A percentile compares a stretch with the other conserved stretches of the same genome.
Conservation (phyloP, 2,113 vertebrate genomes). For the Caretta caretta region DNA sequence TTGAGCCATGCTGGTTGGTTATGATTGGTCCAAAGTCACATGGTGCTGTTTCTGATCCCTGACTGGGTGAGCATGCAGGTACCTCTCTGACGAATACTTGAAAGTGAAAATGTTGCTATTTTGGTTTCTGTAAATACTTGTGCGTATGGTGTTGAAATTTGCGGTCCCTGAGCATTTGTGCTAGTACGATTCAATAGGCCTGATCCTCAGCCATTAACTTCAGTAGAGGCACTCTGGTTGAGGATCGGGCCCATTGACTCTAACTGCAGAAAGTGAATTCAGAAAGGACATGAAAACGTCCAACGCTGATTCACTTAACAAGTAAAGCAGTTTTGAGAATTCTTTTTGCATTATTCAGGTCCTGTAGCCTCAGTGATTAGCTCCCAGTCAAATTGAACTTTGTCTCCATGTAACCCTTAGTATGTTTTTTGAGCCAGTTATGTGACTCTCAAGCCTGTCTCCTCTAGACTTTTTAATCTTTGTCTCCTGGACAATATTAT, state of each 20-base stretch:
- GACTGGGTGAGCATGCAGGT: not conserved
- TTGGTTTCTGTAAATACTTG: not conserved
- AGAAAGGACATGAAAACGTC: not conserved
- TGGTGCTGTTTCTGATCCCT: not conserved
- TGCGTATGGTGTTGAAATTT: not conserved
- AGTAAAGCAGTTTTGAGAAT: not conserved
- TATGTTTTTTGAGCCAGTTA: not conserved
- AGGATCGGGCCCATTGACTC: not conserved
- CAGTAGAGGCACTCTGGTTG: not conserved
- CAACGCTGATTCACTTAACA: not conserved
- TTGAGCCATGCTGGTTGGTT: not conserved
- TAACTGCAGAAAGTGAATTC: not conserved
- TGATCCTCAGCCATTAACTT: not conserved
- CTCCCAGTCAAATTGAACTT: not conserved
- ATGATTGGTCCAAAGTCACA: not conserved
- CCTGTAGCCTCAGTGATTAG: slow-evolving; percentile 25
- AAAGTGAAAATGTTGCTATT: not conserved
- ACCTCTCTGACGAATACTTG: not conserved
- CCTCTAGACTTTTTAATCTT: not conserved
- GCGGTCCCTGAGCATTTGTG: not conserved
- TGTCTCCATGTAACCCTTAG: rapidly evolving
- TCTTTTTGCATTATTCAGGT: slow-evolving; percentile 25
- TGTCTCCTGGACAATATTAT: not conserved
- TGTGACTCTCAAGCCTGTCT: not conserved
- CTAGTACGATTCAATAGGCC: not conserved